A percentile compares a stretch with the other conserved stretches of the same genome.
Conservation (phyloP, 2,888 invertebrate species). For the Meganola albula region DNA sequence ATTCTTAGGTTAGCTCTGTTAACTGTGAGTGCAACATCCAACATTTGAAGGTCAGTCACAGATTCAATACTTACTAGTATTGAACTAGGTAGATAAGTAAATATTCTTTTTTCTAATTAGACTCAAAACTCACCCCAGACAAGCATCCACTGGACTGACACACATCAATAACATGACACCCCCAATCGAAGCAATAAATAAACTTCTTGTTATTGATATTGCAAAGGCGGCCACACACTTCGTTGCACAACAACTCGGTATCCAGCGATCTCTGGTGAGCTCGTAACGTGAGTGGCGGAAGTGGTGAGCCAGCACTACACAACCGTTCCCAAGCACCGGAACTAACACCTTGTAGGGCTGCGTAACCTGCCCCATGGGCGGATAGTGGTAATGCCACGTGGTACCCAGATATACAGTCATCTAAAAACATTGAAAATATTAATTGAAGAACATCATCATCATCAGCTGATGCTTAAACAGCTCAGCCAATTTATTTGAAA, state of each 20-base stretch:
- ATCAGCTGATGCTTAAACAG: too few relatives aligned
- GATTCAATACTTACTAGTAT: too few relatives aligned
- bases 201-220: slow-evolving; percentile 61
- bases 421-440: too few relatives aligned
- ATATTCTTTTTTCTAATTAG: too few relatives aligned
- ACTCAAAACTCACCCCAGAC: slow-evolving; percentile 62
- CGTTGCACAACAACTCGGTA: slow-evolving; percentile 69
- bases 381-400: slow-evolving; percentile 85
- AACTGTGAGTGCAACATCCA: too few relatives aligned
- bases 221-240: slow-evolving; percentile 69
- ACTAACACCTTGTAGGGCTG: slow-evolving; percentile 81
- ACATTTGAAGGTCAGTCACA: too few relatives aligned
- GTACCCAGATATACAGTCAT: slow-evolving; percentile 83
- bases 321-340: slow-evolving; percentile 61
- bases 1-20: too few relatives aligned
- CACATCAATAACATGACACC: slow-evolving; percentile 72
- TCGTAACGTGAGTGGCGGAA: slow-evolving; percentile 46
- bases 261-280: slow-evolving; percentile 67
- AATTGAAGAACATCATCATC: too few relatives aligned
- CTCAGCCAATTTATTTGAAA: too few relatives aligned
- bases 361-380: slow-evolving; percentile 83
- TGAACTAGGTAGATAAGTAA: too few relatives aligned
- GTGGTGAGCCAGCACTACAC: slow-evolving; percentile 21
- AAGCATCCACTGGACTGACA: slow-evolving; percentile 72
- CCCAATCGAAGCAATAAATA: slow-evolving; percentile 76